Evolutionary conservation across 2,797 vertebrate genomes (phyloP).

Genomic region (Trachurus trachurus): DNA sequence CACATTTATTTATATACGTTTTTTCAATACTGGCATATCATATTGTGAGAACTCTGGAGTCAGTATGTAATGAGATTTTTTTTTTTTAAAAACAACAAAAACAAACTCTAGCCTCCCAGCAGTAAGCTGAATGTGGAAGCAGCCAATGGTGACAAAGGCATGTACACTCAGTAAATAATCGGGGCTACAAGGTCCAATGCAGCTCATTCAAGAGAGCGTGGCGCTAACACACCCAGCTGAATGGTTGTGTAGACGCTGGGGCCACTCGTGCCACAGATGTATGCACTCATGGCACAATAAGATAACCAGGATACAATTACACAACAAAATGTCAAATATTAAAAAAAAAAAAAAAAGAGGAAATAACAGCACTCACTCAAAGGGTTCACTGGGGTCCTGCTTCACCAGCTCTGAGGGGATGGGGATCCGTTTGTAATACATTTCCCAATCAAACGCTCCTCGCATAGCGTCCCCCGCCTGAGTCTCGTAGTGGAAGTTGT

Average conservation of each 20-base stretch:
- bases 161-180: not conserved
- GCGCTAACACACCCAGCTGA: not conserved
- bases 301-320: not conserved
- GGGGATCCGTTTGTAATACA: slow-evolving; percentile 98
- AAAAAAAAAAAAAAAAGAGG: not conserved
- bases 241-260: not conserved
- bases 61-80: not conserved
- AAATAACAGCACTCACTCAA: slow-evolving; percentile 88
- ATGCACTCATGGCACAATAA: not conserved
- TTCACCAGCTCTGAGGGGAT: slow-evolving; percentile 93
- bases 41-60: too few relatives aligned
- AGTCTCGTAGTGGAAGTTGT: slow-evolving; percentile 95
- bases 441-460: slow-evolving; percentile 98
- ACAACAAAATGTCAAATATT: not conserved
- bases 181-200: not conserved
- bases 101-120: not conserved
- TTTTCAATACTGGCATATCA: too few relatives aligned
- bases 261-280: not conserved
- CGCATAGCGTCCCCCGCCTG: slow-evolving; percentile 97
- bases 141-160: slow-evolving; percentile 11
- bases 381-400: slow-evolving; percentile 92
- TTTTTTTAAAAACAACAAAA: too few relatives aligned
- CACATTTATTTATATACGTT: too few relatives aligned
- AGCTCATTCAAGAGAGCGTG: not conserved
- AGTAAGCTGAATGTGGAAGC: not conserved